Evolutionary conservation across 2,797 vertebrate species (phyloP).

Genomic region (Mus minutoides): DNA sequence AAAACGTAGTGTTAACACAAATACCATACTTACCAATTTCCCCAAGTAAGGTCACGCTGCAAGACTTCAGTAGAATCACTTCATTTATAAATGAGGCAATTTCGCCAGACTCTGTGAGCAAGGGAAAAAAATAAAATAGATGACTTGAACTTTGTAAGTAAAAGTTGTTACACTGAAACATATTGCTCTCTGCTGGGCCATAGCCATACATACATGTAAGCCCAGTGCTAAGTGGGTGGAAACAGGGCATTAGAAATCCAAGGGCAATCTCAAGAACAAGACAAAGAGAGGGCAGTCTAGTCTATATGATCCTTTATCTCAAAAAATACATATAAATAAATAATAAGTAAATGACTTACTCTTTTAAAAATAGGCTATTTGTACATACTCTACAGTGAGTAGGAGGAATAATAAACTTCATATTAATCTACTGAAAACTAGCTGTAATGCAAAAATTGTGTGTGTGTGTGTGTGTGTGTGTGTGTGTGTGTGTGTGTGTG

Average conservation of each 20-base stretch:
- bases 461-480: too few relatives aligned
- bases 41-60: neutral
- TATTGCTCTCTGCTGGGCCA: neutral
- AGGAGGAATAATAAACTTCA: neutral
- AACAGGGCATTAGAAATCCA: neutral
- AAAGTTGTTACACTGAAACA: neutral
- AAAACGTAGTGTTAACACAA: neutral
- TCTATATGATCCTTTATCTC: neutral
- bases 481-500: too few relatives aligned
- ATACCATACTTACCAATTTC: neutral
- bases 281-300: neutral
- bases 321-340: neutral
- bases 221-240: neutral
- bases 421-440: constrained; percentile 7
- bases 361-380: constrained; percentile 18
- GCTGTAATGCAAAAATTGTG: constrained; percentile 5
- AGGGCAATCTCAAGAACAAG: neutral
- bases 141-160: neutral
- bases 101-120: neutral
- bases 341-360: neutral
- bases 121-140: neutral
- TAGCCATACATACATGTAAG: neutral
- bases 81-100: neutral
- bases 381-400: neutral
- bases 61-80: neutral